phyloP scores from a whole-genome alignment of 2,888 invertebrate species.

The Auanema freiburgensis region DNA sequence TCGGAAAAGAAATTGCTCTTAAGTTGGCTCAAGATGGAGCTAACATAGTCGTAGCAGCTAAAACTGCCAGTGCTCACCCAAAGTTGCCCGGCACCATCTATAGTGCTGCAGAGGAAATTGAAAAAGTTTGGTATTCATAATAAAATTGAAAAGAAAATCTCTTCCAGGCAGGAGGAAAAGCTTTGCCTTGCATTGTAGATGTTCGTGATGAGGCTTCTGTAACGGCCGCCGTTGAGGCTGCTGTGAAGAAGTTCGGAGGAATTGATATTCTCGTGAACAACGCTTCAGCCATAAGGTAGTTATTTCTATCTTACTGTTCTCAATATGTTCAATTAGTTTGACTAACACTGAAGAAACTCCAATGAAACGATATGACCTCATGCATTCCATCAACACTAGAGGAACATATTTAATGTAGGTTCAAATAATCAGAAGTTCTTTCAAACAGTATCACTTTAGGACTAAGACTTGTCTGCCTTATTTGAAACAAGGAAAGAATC shows the following conservation, averaged over 20 bases:
- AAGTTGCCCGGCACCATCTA: constrained; percentile 90
- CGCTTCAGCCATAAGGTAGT: constrained; percentile 81
- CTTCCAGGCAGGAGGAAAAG: constrained; percentile 45
- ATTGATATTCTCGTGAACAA: constrained; percentile 92
- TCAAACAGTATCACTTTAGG: constrained; percentile 68
- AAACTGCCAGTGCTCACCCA: constrained; percentile 85
- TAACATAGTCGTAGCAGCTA: constrained; percentile 86
- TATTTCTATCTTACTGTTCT: background rate
- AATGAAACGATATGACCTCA: constrained; percentile 94
- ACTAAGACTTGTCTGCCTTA: constrained; percentile 87
- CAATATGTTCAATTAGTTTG: constrained; percentile 41
- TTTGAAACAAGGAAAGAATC: constrained; percentile 80
- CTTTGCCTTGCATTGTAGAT: constrained; percentile 76
- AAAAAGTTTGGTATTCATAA: constrained; percentile 24
- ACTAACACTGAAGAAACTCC: constrained; percentile 74
- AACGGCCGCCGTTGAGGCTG: constrained; percentile 65
- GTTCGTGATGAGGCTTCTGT: constrained; percentile 80
- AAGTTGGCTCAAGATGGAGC: constrained; percentile 76
- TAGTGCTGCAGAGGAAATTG: constrained; percentile 85
- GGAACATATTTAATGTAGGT: constrained; percentile 90
- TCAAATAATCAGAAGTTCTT: background rate
- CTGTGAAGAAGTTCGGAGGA: constrained; percentile 66
- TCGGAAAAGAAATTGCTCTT: constrained; percentile 44
- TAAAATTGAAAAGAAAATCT: background rate
- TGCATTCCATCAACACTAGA: constrained; percentile 89